A percentile compares a stretch with the other conserved stretches of the same genome.
phyloP scores from a whole-genome alignment of 2,797 vertebrate species.

The Ctenochaetus hawaiiensis region DNA sequence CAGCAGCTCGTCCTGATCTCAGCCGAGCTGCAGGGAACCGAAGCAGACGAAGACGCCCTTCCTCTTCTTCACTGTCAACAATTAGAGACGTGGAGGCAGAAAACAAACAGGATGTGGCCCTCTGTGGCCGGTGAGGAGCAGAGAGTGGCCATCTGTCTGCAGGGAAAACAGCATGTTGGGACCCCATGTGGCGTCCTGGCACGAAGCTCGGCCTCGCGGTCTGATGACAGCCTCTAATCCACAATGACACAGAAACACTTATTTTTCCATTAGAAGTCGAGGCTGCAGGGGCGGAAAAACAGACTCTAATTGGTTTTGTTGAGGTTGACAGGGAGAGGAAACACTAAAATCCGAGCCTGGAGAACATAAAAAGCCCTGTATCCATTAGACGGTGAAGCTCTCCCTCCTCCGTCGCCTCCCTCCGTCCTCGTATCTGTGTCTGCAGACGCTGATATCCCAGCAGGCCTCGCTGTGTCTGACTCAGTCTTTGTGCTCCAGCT shows the following conservation, averaged over 20 bases:
- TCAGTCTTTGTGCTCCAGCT: slow-evolving; percentile 56
- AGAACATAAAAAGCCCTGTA: neutral
- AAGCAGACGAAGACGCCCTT: slow-evolving; percentile 13
- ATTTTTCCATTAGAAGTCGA: slow-evolving; percentile 37
- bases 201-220: slow-evolving; percentile 11
- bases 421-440: slow-evolving; percentile 32
- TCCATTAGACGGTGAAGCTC: slow-evolving; percentile 4
- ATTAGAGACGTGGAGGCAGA: slow-evolving; percentile 45
- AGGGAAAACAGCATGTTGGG: slow-evolving; percentile 63
- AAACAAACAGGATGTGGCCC: slow-evolving; percentile 56
- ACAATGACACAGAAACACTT: slow-evolving; percentile 36
- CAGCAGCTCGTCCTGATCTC: slow-evolving; percentile 3
- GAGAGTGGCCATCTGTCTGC: slow-evolving; percentile 67
- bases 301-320: slow-evolving; percentile 5
- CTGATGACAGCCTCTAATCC: slow-evolving; percentile 56
- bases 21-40: neutral
- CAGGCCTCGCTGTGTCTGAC: slow-evolving; percentile 54
- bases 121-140: slow-evolving; percentile 20
- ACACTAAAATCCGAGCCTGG: neutral
- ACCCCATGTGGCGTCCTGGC: slow-evolving; percentile 66
- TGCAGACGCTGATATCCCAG: slow-evolving; percentile 58
- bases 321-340: slow-evolving; percentile 1
- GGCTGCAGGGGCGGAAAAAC: neutral
- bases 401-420: slow-evolving; percentile 9
- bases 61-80: slow-evolving; percentile 56